Evolutionary conservation across 2,113 vertebrate genomes (phyloP), one percentile per base, ranked within the genome.

Genomic region (Sisor rabdophorus): DNA sequence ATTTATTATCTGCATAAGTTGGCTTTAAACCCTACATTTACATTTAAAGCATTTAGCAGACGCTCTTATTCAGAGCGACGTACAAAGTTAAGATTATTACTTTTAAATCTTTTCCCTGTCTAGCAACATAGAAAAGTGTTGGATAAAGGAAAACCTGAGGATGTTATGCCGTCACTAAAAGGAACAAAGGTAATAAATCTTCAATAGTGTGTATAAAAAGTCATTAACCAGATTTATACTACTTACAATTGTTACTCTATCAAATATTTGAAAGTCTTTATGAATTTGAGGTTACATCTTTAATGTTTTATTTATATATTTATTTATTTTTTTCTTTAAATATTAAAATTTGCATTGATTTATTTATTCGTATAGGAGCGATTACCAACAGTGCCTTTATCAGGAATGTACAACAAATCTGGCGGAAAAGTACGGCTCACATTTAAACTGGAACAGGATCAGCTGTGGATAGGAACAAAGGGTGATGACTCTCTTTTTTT

Each of bases 121-220:
- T 71, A 99, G 97, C 97, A 98, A 99, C 97, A 99, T 92, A 96
- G 97, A 87, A 99, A 98, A 89, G 97, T 99, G 13, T 86, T 99
- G 90, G 97, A 99, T 86, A 99, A 99, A 93, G 97, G 97, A 85
- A 99, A 98, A 93, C 97, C 96, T 11, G 97, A 99, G 1, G 97
- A 99, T 55, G 91, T 98, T 83, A 98, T 98, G 96, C 86, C 94
- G 22, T 94, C 95, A 73, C 88, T 98, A 75, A 99, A 95, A 93
- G 97, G 97, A 81, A 83, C 90, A 80, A 97, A 98, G 94, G 97
- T 98, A 87, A 91, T 48, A 26, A 32, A 20, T 20, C 24, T 20
- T 40, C 3, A 24, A 22, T n/a, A 8, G 26, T 71, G 11, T 24
- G 58, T 1, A 16, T 26, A 4, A 52, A 20, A 40, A 36, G 26